Percentiles rank a stretch among this genome's conserved stretches.
These are phyloP conservation scores for Diorhabda elongata DNA, from an alignment of 1,140 invertebrate species.

Conservation along the genomic window DNA sequence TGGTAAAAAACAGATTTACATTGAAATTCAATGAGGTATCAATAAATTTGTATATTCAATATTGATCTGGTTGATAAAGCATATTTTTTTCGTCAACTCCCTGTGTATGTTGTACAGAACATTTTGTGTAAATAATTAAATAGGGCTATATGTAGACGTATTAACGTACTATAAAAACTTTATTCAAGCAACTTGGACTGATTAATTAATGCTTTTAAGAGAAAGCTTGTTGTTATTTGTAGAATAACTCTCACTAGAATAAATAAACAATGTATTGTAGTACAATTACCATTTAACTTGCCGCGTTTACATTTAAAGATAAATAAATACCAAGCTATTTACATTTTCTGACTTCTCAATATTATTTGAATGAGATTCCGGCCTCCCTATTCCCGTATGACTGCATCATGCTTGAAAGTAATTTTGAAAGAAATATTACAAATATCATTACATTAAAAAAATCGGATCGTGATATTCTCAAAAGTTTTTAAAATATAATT, in stretches of 20 bases:
- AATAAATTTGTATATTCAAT: too few relatives aligned
- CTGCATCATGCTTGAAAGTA: constrained; percentile 16
- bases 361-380: constrained; percentile 11
- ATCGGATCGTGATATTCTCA: neutral
- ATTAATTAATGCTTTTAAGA: constrained; percentile 37
- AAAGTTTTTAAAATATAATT: too few relatives aligned
- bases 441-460: constrained; percentile 13
- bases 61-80: too few relatives aligned
- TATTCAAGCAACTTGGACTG: constrained; percentile 36
- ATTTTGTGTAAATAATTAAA: constrained; percentile 30
- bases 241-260: constrained; percentile 18
- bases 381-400: constrained; percentile 19
- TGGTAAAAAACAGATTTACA: too few relatives aligned
- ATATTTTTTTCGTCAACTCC: neutral
- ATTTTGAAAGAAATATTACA: constrained; percentile 21
- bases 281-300: constrained; percentile 37
- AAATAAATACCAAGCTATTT: constrained; percentile 23
- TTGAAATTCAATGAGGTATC: too few relatives aligned
- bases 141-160: constrained; percentile 33
- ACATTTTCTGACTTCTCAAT: constrained; percentile 19
- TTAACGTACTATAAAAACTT: constrained; percentile 25
- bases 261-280: constrained; percentile 24
- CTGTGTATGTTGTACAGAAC: constrained; percentile 32
- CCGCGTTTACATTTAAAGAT: constrained; percentile 19
- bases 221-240: constrained; percentile 28